phyloP scores from a whole-genome alignment of 2,888 invertebrate genomes.

The Drosophila hawaiiensis region DNA sequence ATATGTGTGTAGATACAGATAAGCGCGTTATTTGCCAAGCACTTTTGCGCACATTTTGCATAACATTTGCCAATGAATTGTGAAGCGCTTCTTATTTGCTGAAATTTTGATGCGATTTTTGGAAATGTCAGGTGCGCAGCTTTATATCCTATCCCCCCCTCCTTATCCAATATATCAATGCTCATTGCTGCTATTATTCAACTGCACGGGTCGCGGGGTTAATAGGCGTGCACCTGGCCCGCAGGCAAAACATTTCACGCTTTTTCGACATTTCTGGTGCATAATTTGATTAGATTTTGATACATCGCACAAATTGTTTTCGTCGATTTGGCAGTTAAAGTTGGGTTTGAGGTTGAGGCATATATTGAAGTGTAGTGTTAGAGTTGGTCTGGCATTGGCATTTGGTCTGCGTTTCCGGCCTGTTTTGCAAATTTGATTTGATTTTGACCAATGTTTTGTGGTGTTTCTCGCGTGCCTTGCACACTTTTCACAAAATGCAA shows the following conservation, averaged over 20 bases:
- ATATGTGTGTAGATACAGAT: constrained; percentile 21
- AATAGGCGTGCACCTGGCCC: constrained; percentile 52
- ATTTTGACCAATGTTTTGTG: constrained; percentile 68
- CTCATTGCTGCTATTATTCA: constrained; percentile 11
- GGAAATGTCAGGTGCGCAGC: constrained; percentile 24
- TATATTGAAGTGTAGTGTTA: constrained; percentile 13
- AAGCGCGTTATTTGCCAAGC: constrained; percentile 67
- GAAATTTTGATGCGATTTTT: constrained; percentile 72
- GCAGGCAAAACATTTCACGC: constrained; percentile 72
- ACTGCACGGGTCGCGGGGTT: constrained; percentile 43
- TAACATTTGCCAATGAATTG: constrained; percentile 75
- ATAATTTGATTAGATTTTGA: constrained; percentile 79
- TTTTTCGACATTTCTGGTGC: constrained; percentile 77
- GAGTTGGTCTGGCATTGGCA: constrained; percentile 41
- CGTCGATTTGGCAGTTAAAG: constrained; percentile 41
- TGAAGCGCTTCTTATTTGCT: constrained; percentile 68
- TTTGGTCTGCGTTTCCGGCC: constrained; percentile 29
- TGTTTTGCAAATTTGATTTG: constrained; percentile 70
- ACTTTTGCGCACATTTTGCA: constrained; percentile 77
- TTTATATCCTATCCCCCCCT: neutral
- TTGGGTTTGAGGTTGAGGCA: constrained; percentile 8
- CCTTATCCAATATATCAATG: constrained; percentile 14
- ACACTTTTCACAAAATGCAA: constrained; percentile 65
- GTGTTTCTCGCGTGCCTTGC: constrained; percentile 41
- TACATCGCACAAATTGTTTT: constrained; percentile 71